Evolutionary conservation across 1,140 invertebrate genomes (phyloP), one percentile per base, ranked within the genome.

Genomic region (Drosophila jambulina): DNA sequence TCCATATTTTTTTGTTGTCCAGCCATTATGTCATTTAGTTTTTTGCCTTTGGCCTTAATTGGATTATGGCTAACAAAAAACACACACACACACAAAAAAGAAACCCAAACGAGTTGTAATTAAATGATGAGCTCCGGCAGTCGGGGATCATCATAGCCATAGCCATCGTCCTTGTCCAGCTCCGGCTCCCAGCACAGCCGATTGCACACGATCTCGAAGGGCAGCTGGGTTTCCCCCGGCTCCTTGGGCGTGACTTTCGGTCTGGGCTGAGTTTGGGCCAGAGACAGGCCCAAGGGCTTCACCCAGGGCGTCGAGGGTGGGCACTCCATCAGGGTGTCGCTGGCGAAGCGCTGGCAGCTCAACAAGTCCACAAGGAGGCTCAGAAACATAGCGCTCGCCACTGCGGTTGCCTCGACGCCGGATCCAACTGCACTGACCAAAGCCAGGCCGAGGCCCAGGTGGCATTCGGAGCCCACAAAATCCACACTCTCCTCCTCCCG

Each of bases 81-180:
- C 45, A 46, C 17, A 25, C 7, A 29, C 27, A 29, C 27, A 27
- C 3, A 10, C 6, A 32, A 3, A 32, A 32, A 32, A 2, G 4
- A 32, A 32, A 32, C 32, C 34, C 45, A 43, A 48, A 61, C 49
- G 54, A 57, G 59, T 54, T 67, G 60, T 80, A 80, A 80, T 80
- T 80, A 59, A 17, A 87, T 87, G 19, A 84, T 78, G 36, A 80
- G 19, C 46, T 88, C 84, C 5, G 84, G 80, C 29, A 84, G 40
- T 0, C 84, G 68, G 15, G 84, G 84, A 84, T 87, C 84, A 43
- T 87, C 84, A 25, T 61, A 87, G 19, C 83, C 84, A 34, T 48
- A 43, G 12, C 59, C 59, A 17, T 83, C 71, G 27, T 67, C 51
- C 15, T 42, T 23, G 9, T 40, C 45, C 62, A 53, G 42, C 5